These are phyloP conservation scores for Aphelinus certus DNA, from an alignment of 1,140 invertebrate genomes.

Conservation along the genomic window DNA sequence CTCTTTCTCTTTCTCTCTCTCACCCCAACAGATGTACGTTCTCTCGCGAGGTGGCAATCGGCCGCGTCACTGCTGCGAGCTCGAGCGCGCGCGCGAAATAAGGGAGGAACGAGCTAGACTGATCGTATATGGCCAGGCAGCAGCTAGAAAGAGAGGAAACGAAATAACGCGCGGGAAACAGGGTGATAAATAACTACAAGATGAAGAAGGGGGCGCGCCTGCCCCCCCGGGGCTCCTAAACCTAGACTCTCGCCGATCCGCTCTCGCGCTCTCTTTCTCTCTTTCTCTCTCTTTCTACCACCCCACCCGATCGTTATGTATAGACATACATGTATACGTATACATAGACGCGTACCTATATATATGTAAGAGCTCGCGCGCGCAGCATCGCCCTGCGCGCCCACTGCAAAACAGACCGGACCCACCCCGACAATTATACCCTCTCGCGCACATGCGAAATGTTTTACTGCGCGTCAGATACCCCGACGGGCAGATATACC, in stretches of 20 bases:
- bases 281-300: slow-evolving; percentile 40
- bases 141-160: slow-evolving; percentile 33
- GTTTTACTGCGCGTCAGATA: slow-evolving; percentile 55
- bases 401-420: slow-evolving; percentile 47
- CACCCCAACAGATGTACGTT: background rate
- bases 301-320: background rate
- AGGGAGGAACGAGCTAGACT: slow-evolving; percentile 13
- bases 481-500: background rate
- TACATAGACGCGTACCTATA: no score
- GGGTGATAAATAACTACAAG: slow-evolving; percentile 62
- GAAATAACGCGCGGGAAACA: slow-evolving; percentile 47
- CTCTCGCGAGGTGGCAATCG: slow-evolving; percentile 38
- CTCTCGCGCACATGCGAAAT: slow-evolving; percentile 58
- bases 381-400: background rate
- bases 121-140: slow-evolving; percentile 1
- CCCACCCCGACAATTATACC: slow-evolving; percentile 62
- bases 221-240: slow-evolving; percentile 62
- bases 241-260: slow-evolving; percentile 52
- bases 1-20: no score
- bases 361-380: no score
- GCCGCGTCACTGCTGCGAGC: slow-evolving; percentile 40
- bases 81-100: background rate
- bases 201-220: slow-evolving; percentile 62
- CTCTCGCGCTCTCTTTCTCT: slow-evolving; percentile 44
- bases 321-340: no score